Evolutionary conservation across 1,140 invertebrate genomes (phyloP).

Genomic region (Parasteatoda tepidariorum): DNA sequence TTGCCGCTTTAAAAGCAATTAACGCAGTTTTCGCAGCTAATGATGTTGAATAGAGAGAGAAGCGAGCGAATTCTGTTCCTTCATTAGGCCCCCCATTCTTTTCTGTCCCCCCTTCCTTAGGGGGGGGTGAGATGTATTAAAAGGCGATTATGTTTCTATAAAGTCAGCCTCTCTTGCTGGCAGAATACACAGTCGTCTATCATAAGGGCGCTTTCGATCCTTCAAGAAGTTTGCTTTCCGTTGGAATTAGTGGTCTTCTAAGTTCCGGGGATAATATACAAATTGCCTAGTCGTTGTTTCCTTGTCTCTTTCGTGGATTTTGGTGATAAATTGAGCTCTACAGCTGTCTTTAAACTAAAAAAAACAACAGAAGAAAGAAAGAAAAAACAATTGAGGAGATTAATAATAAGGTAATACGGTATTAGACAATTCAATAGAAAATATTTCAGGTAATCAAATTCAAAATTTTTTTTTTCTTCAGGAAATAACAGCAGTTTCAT

Average conservation of each 20-base stretch:
- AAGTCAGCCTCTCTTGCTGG: slow-evolving; percentile 32
- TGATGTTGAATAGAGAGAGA: slow-evolving; percentile 35
- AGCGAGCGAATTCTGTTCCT: slow-evolving; percentile 25
- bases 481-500: too few relatives aligned
- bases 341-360: too few relatives aligned
- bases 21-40: slow-evolving; percentile 30
- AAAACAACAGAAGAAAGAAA: too few relatives aligned
- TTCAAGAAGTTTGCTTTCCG: slow-evolving; percentile 3
- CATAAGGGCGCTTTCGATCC: slow-evolving; percentile 8
- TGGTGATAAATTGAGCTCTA: too few relatives aligned
- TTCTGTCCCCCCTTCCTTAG: neutral
- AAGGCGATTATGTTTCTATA: slow-evolving; percentile 60
- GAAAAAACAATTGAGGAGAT: too few relatives aligned
- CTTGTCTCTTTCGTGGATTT: too few relatives aligned
- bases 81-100: slow-evolving; percentile 18
- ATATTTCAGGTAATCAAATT: too few relatives aligned
- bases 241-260: neutral
- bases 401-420: too few relatives aligned
- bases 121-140: slow-evolving; percentile 35
- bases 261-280: slow-evolving; percentile 6
- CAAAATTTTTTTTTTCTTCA: too few relatives aligned
- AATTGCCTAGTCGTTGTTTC: neutral
- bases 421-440: too few relatives aligned
- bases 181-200: slow-evolving; percentile 36
- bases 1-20: slow-evolving; percentile 53